Conservation (phyloP, 2,797 vertebrate species). For the Mycteria americana region DNA sequence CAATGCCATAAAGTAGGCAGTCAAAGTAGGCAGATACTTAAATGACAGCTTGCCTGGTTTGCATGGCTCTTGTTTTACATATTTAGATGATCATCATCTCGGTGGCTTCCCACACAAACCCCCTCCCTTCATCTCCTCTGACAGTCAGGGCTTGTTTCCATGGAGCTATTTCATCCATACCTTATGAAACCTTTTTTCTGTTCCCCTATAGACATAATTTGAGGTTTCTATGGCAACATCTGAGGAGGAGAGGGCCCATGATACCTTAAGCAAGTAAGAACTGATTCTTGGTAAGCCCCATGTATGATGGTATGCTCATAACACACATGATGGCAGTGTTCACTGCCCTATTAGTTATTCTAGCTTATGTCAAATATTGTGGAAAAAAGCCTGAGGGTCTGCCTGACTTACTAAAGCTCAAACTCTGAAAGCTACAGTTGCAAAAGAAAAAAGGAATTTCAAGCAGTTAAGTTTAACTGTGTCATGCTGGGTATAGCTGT, state of each 20-base stretch:
- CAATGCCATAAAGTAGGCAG: background rate
- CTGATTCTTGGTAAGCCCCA: background rate
- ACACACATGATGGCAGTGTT: background rate
- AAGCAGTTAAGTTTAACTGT: background rate
- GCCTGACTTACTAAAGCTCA: background rate
- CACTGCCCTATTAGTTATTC: background rate
- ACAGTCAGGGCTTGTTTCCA: conserved; percentile 57
- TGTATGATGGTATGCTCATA: background rate
- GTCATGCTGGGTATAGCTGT: background rate
- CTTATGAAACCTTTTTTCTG: conserved; percentile 29
- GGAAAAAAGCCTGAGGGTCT: background rate
- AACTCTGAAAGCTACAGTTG: background rate
- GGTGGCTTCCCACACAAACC: conserved; percentile 17
- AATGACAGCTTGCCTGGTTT: background rate
- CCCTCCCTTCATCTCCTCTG: background rate
- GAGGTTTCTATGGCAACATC: conserved; percentile 74
- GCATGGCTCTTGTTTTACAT: background rate
- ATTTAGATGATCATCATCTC: background rate
- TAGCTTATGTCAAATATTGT: background rate
- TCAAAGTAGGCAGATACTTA: background rate
- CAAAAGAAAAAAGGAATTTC: background rate
- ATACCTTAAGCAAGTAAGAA: background rate
- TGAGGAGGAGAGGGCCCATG: background rate
- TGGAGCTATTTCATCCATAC: conserved; percentile 65
- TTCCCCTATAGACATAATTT: conserved; percentile 66